Evolutionary conservation across 2,113 vertebrate genomes (phyloP), one percentile per base, ranked within the genome.

Genomic region (Petromus typicus): DNA sequence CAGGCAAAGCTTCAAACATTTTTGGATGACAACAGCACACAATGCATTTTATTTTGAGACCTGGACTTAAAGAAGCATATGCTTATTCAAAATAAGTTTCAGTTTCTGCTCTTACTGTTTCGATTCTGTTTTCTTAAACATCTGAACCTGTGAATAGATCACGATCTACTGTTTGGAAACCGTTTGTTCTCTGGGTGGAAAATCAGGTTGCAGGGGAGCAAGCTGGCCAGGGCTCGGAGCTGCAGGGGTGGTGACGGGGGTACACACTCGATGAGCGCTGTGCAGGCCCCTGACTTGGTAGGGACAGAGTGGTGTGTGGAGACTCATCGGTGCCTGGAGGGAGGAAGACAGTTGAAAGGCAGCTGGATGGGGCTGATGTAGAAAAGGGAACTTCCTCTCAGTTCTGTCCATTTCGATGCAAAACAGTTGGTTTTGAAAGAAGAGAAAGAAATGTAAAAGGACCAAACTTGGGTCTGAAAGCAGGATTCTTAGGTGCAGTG

Each of bases 391-490:
- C 66, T 83, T 89, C 37, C 14, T 17, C 34, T 13, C 2, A 14
- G 13, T 64, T 80, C 34, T 51, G 3, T 83, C 63, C 30, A 57
- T 63, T 45, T 73, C 79, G 82, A 59, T 86, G 45, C 59, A 73
- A 75, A 89, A 81, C 27, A 54, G 0, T 61, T 76, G 73, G 51
- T 63, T 89, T 81, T 78, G 63, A 80, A 56, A 43, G 76, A 59
- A 30, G 57, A 45, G 54, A 43, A 43, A 48, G 7, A 66, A 43
- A 23, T 25, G 4, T 56, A 34, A 63, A 89, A 87, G 51, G 56
- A 86, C 34, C 45, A 51, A 82, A 59, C 32, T 79, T 84, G 43
- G 66, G 85, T 89, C 73, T 95, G 95, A 92, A 85, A 93, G 87
- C 54, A 75, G 45, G 32, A 78, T 54, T 88, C 84, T 90, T 56